Conservation (phyloP, 2,797 vertebrate species). For the Thamnophis elegans region DNA sequence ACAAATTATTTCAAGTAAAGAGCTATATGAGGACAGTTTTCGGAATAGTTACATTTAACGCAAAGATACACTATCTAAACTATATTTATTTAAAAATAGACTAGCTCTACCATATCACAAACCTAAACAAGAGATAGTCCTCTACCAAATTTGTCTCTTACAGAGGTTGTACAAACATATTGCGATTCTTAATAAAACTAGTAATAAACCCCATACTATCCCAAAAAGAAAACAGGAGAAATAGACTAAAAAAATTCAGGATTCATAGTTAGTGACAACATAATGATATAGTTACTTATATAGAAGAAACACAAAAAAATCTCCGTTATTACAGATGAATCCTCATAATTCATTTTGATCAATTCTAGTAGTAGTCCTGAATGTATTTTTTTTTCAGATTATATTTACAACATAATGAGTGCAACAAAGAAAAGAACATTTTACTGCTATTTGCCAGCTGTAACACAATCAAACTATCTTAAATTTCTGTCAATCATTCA, state of each 20-base stretch:
- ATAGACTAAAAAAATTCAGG: background rate
- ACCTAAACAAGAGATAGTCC: constrained; percentile 49
- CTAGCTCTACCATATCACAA: constrained; percentile 54
- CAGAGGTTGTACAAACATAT: constrained; percentile 49
- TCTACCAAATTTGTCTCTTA: constrained; percentile 35
- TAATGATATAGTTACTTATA: constrained; percentile 18
- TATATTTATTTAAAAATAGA: constrained; percentile 50
- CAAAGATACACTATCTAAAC: constrained; percentile 59
- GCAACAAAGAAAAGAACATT: background rate
- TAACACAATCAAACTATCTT: background rate
- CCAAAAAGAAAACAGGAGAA: background rate
- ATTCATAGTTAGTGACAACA: constrained; percentile 27
- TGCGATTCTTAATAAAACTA: constrained; percentile 31
- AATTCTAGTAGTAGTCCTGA: background rate
- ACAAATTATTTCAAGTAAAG: constrained; percentile 29
- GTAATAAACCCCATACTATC: background rate
- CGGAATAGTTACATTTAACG: constrained; percentile 60
- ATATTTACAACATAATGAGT: constrained; percentile 19
- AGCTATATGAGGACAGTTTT: constrained; percentile 32
- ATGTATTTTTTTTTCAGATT: background rate
- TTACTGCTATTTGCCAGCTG: background rate
- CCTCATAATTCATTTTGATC: background rate
- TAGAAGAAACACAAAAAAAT: constrained; percentile 6
- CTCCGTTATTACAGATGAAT: background rate
- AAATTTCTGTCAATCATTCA: background rate